A percentile compares a stretch with the other conserved stretches of the same genome.
These are phyloP conservation scores for Colistium nudipinnis DNA, from an alignment of 2,113 vertebrate species.

Conservation along the genomic window DNA sequence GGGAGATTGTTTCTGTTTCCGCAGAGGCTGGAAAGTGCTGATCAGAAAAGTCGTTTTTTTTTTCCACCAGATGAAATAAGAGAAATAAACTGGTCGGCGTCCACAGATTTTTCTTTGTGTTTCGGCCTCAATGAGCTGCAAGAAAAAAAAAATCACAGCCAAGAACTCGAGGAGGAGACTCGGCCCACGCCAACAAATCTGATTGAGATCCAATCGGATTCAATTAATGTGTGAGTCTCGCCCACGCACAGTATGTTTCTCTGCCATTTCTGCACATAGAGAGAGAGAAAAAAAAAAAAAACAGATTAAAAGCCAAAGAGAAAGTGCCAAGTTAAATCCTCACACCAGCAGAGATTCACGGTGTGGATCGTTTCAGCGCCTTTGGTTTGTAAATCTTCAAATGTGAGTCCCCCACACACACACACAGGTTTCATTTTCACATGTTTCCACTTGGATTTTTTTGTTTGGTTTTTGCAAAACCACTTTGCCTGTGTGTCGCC, in stretches of 20 bases:
- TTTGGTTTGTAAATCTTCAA: not conserved
- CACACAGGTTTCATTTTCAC: constrained; percentile 79
- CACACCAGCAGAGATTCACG: too few relatives aligned
- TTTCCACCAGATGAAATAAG: constrained; percentile 52
- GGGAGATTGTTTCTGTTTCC: not conserved
- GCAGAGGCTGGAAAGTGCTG: constrained; percentile 53
- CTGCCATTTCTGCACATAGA: constrained; percentile 14
- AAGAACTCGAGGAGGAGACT: constrained; percentile 6
- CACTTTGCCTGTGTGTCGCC: too few relatives aligned
- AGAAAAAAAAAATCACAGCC: not conserved
- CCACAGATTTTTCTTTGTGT: constrained; percentile 46
- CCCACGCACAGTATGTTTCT: constrained; percentile 58
- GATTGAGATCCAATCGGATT: constrained; percentile 40
- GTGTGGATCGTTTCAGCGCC: not conserved
- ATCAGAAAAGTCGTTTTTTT: constrained; percentile 53
- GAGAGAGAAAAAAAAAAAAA: not conserved
- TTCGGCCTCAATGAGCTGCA: constrained; percentile 44
- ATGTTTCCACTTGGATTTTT: too few relatives aligned
- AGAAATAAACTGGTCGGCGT: constrained; percentile 27
- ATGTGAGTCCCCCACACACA: constrained; percentile 72
- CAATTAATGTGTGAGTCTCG: constrained; percentile 17
- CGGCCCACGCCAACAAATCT: constrained; percentile 34
- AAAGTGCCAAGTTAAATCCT: constrained; percentile 14
- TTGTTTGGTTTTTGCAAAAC: too few relatives aligned
- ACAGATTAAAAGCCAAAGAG: not conserved